Percentiles rank a stretch among this genome's conserved stretches.
These are phyloP conservation scores for Perca flavescens DNA, from an alignment of 2,113 vertebrate species.

Conservation along the genomic window DNA sequence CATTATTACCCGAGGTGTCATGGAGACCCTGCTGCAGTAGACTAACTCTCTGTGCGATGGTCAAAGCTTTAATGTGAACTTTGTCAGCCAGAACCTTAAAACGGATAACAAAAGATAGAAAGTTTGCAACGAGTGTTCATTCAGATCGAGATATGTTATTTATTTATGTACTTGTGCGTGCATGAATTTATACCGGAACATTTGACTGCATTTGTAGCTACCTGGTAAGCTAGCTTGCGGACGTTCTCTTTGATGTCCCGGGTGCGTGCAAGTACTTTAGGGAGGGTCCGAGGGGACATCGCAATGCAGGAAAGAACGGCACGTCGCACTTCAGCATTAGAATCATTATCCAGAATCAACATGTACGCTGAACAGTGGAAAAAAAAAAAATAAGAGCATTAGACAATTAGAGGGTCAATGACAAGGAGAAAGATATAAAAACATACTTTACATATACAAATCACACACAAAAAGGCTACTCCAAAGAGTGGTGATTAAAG, in stretches of 20 bases:
- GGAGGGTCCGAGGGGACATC: slow-evolving; percentile 89
- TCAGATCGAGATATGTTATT: neutral
- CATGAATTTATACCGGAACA: neutral
- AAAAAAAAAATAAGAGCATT: neutral
- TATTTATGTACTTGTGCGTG: neutral
- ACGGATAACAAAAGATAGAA: slow-evolving; percentile 21
- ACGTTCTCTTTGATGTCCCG: slow-evolving; percentile 93
- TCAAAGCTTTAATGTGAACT: slow-evolving; percentile 92
- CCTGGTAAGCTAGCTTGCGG: slow-evolving; percentile 94
- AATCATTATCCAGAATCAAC: slow-evolving; percentile 92
- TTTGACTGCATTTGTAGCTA: slow-evolving; percentile 54
- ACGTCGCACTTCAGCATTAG: slow-evolving; percentile 92
- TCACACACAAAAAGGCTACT: neutral
- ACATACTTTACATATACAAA: neutral
- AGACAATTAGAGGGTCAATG: neutral
- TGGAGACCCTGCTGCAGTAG: slow-evolving; percentile 93
- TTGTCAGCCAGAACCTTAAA: slow-evolving; percentile 94
- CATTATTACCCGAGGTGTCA: slow-evolving; percentile 90
- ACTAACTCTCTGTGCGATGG: slow-evolving; percentile 94
- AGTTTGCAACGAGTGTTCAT: neutral
- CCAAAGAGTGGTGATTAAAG: neutral
- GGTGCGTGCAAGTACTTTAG: slow-evolving; percentile 91
- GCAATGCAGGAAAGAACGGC: slow-evolving; percentile 94
- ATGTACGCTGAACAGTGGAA: slow-evolving; percentile 86
- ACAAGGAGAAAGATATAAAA: neutral